These are phyloP conservation scores for Heliothis peltigera DNA, from an alignment of 2,888 invertebrate genomes.

Conservation along the genomic window DNA sequence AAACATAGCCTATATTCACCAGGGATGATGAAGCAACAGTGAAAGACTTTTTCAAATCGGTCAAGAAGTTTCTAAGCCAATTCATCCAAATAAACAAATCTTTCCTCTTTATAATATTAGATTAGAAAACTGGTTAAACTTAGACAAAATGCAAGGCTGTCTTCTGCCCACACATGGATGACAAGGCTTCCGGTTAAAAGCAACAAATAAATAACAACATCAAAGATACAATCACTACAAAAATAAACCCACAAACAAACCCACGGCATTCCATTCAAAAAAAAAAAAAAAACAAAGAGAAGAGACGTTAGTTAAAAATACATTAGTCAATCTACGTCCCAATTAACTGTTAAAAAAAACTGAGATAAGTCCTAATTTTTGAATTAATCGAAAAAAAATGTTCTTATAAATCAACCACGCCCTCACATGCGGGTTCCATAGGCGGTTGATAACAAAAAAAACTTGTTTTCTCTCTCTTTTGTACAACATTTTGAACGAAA, in stretches of 20 bases:
- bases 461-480: conserved; percentile 54
- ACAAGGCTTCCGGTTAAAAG: not conserved
- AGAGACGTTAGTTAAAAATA: conserved; percentile 75
- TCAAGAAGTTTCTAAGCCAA: too few relatives aligned
- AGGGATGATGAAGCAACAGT: too few relatives aligned
- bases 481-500: conserved; percentile 62
- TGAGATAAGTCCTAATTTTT: conserved; percentile 81
- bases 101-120: too few relatives aligned
- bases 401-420: conserved; percentile 78
- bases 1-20: too few relatives aligned
- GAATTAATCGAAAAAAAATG: conserved; percentile 82
- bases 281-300: too few relatives aligned
- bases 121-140: too few relatives aligned
- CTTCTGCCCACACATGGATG: too few relatives aligned
- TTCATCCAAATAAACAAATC: too few relatives aligned
- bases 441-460: conserved; percentile 66
- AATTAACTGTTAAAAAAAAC: conserved; percentile 70
- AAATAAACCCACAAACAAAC: not conserved
- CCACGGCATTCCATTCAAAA: conserved; percentile 29
- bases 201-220: not conserved
- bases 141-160: too few relatives aligned
- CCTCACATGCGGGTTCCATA: conserved; percentile 68
- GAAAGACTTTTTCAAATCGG: too few relatives aligned
- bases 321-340: conserved; percentile 77
- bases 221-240: not conserved